Percentiles rank a stretch among this genome's conserved stretches.
phyloP scores from a whole-genome alignment of 2,888 invertebrate genomes.

The Agriotes lineatus region DNA sequence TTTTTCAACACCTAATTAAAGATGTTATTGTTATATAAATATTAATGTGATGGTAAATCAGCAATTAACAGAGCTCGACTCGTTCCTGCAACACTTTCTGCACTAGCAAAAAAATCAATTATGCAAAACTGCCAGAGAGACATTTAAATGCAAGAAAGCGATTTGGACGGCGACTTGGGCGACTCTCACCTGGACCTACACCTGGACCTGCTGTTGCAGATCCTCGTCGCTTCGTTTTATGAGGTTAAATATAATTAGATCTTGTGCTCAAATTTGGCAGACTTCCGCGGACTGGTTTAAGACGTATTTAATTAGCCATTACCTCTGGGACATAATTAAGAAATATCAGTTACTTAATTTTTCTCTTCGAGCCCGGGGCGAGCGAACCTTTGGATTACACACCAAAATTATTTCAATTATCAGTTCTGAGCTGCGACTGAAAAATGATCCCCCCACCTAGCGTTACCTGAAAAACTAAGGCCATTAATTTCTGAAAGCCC shows the following conservation, averaged over 20 bases:
- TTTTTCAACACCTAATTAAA: too few species aligned
- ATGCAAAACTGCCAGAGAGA: conserved; percentile 22
- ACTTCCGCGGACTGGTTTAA: conserved; percentile 43
- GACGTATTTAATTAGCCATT: conserved; percentile 39
- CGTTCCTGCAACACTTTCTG: conserved; percentile 4
- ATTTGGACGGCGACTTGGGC: conserved; percentile 36
- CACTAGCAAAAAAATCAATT: conserved; percentile 19
- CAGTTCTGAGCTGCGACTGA: neutral
- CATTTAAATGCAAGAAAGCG: conserved; percentile 30
- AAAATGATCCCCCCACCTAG: too few species aligned
- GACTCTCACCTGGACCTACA: conserved; percentile 44
- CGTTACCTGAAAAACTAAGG: too few species aligned
- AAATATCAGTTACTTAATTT: conserved; percentile 37
- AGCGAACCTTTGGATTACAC: neutral
- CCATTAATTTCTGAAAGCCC: too few species aligned
- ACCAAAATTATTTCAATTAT: neutral
- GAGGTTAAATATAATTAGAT: conserved; percentile 44
- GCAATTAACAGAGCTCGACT: too few species aligned
- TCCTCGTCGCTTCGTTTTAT: conserved; percentile 37
- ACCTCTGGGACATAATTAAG: conserved; percentile 43
- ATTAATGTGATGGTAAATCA: too few species aligned
- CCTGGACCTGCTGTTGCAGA: conserved; percentile 40
- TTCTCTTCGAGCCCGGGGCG: neutral
- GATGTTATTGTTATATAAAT: too few species aligned
- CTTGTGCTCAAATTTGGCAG: conserved; percentile 43